Base-by-base conservation (phyloP, 2,888 invertebrate species). In the Ormyrus labotus region DNA sequence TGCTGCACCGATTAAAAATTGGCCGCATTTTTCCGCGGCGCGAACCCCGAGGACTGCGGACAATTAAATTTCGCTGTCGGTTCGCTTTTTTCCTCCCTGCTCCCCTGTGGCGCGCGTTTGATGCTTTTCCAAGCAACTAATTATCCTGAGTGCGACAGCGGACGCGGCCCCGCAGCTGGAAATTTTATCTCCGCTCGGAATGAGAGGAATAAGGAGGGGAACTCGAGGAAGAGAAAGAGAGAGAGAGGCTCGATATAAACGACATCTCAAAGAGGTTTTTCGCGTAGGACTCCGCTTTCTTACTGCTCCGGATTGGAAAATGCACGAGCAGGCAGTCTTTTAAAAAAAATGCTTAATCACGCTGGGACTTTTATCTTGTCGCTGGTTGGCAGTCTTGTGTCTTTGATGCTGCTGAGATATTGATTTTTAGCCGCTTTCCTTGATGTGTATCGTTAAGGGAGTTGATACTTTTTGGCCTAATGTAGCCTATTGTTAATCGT, bases 81-180 rank as follows among this genome's bases (percentile, higher is more conserved):
- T 34, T 67, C 53, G 34, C 13, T 51, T 58, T 60, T 13, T 34
- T 6, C 34, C 11, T 45, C 57, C 60, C 47, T 2, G n/a, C 13
- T 51, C 7, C 47, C 11, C 6, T n/a, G 53, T 67, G 10, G 48
- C 34, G 48, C 57, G 53, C 74, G 64, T 76, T 78, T 60, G 70
- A 75, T 80, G 78, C 78, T 81, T 81, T 72, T 75, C 70, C 67
- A 73, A 58, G 76, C 68, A 78, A 78, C 82, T 82, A 81, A 82
- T 82, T 82, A 81, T 81, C 55, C 72, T 60, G 61, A 81, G 81
- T 78, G 72, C 78, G 75, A 80, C 64, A 13, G 58, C 64, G 72
- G 60, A 58, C 45, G 50, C 45, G 51, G 57, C 53, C 48, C 10
- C 58, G 6, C 63, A 69, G 69, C 71, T 57, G 47, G 60, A 68